Evolutionary conservation across 2,113 vertebrate genomes (phyloP), one percentile per base, ranked within the genome.

Genomic region (Calidris pugnax): DNA sequence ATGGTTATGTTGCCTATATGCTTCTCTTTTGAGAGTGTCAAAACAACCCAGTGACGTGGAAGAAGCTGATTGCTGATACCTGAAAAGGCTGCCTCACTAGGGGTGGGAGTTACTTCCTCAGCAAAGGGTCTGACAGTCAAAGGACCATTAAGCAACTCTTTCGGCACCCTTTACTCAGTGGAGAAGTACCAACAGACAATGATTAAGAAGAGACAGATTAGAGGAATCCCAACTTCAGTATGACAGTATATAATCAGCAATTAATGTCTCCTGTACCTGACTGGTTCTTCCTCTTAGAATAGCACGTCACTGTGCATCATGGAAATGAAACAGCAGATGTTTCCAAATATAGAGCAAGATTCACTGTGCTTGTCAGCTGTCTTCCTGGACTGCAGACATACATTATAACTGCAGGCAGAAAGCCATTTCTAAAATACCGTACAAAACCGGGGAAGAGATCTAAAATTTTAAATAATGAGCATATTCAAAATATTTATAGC

Each of bases 291-390:
- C 92, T 95, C 76, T 92, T 95, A 92, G 80, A 93, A 45, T 7
- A 76, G 75, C 91, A 94, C 62, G 2, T 94, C 95, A 95, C 43
- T 47, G 57, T 51, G 64, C 85, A 94, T 85, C 89, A 66, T 85
- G 89, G 90, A 95, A 95, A 94, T 47, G 85, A 91, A 96, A 78
- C 73, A 90, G 75, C 80, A 90, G 75, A 89, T 95, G 90, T 82
- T 93, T 97, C 95, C 83, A 93, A 96, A 96, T 92, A 94, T 87
- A 94, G 95, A 95, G 59, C 78, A 62, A 80, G 75, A 89, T 78
- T 81, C 62, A 59, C 60, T 50, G 72, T 62, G 71, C 72, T 75
- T 85, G n/a, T 91, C 91, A 97, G 94, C 81, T 95, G 95, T 91
- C 91, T 85, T 93, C 59, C 74, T 87, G 62, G 77, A 27, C 91